Percentiles rank a stretch among this genome's conserved stretches.
Evolutionary conservation across 2,797 vertebrate species (phyloP).

Genomic region (Pachyuromys duprasi): DNA sequence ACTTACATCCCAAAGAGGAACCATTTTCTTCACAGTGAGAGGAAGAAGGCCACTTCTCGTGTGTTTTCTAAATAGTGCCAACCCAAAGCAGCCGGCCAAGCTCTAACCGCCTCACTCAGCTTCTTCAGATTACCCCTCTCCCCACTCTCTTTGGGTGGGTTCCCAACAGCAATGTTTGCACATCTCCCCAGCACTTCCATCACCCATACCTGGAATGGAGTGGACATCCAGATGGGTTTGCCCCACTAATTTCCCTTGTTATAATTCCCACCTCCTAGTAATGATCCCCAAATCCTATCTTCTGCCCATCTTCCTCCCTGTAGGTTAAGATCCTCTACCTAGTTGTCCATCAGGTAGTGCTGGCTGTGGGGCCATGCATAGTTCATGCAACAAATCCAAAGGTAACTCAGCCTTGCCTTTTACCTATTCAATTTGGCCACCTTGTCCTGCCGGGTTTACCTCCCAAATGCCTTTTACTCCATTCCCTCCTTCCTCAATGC

Average conservation of each 20-base stretch:
- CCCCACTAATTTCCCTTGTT: neutral
- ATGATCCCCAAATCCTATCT: neutral
- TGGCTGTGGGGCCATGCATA: neutral
- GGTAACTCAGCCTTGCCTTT: neutral
- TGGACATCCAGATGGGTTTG: neutral
- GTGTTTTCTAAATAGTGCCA: fast-evolving
- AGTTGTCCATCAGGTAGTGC: neutral
- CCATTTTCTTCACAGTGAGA: neutral
- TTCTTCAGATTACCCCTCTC: neutral
- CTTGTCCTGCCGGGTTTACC: neutral
- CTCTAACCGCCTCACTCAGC: neutral
- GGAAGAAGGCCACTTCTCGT: neutral
- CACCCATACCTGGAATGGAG: neutral
- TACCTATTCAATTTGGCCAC: neutral
- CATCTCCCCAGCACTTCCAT: neutral
- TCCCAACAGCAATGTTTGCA: neutral
- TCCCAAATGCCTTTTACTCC: neutral
- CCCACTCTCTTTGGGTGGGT: neutral
- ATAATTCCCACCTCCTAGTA: neutral
- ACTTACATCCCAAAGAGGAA: neutral
- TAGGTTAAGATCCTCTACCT: neutral
- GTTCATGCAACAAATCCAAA: neutral
- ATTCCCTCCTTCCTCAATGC: neutral
- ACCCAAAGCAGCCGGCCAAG: neutral
- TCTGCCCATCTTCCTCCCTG: neutral